These are phyloP conservation scores for Cotesia vestalis DNA, from an alignment of 1,140 invertebrate genomes.

Conservation along the genomic window DNA sequence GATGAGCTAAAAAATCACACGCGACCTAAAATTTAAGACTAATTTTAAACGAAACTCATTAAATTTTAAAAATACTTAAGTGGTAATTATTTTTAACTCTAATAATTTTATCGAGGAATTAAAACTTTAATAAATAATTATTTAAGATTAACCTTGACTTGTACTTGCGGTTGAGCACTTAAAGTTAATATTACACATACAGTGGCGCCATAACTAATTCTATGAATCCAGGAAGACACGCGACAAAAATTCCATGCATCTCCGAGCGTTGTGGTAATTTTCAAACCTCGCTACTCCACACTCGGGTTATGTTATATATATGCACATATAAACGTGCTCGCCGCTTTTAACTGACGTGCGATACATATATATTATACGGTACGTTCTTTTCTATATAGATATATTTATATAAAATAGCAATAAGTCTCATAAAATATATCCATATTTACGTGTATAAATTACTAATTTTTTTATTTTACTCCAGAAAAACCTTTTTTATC, in stretches of 20 bases:
- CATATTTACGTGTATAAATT: conserved; percentile 8
- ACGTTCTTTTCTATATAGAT: too few relatives aligned
- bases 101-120: too few relatives aligned
- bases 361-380: too few relatives aligned
- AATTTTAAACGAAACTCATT: too few relatives aligned
- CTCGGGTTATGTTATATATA: background rate
- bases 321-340: conserved; percentile 11
- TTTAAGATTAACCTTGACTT: background rate
- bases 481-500: conserved; percentile 8
- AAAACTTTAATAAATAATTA: conserved; percentile 1
- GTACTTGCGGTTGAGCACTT: background rate
- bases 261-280: conserved; percentile 26
- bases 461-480: conserved; percentile 13
- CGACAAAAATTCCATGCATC: conserved; percentile 40
- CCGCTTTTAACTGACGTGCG: background rate
- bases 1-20: too few relatives aligned
- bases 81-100: too few relatives aligned
- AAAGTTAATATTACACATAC: background rate
- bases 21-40: too few relatives aligned
- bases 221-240: conserved; percentile 37
- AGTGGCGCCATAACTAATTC: conserved; percentile 34
- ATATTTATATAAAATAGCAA: too few relatives aligned
- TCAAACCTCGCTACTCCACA: conserved; percentile 11
- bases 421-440: conserved; percentile 1
- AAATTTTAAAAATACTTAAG: too few relatives aligned